Percentiles rank a stretch among this genome's conserved stretches.
These are phyloP conservation scores for Polypedilum vanderplanki DNA, from an alignment of 1,140 invertebrate species.

Conservation along the genomic window DNA sequence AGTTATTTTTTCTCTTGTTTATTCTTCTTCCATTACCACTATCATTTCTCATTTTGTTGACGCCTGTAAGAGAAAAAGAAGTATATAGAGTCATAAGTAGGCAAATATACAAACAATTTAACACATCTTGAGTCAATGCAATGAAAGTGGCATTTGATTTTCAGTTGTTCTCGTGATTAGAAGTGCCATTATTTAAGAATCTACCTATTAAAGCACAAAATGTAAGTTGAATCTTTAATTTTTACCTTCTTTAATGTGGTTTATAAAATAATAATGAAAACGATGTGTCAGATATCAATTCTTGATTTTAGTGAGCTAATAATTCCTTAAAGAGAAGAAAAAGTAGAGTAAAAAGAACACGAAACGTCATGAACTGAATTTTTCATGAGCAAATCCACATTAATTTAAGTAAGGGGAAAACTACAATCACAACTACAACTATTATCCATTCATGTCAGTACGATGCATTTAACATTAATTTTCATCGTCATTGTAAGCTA, in stretches of 20 bases:
- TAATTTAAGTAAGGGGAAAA: background rate
- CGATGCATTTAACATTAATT: conserved; percentile 24
- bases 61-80: too few relatives aligned
- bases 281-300: background rate
- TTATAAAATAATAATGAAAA: background rate
- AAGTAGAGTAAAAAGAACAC: background rate
- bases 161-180: conserved; percentile 5
- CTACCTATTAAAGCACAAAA: background rate
- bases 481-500: conserved; percentile 21
- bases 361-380: background rate
- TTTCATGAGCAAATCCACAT: conserved; percentile 2
- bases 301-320: background rate
- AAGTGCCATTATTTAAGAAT: background rate
- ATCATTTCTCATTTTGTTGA: too few relatives aligned
- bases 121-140: too few relatives aligned
- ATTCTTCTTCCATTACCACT: too few relatives aligned
- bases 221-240: conserved; percentile 13
- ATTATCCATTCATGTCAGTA: conserved; percentile 18
- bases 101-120: too few relatives aligned
- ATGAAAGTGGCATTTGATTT: background rate
- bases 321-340: background rate
- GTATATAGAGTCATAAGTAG: too few relatives aligned
- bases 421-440: background rate
- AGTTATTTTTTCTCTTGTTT: too few relatives aligned
- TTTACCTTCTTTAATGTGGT: background rate